These are phyloP conservation scores for Rousettus madagascariensis DNA, from an alignment of 2,797 vertebrate genomes.

Conservation along the genomic window DNA sequence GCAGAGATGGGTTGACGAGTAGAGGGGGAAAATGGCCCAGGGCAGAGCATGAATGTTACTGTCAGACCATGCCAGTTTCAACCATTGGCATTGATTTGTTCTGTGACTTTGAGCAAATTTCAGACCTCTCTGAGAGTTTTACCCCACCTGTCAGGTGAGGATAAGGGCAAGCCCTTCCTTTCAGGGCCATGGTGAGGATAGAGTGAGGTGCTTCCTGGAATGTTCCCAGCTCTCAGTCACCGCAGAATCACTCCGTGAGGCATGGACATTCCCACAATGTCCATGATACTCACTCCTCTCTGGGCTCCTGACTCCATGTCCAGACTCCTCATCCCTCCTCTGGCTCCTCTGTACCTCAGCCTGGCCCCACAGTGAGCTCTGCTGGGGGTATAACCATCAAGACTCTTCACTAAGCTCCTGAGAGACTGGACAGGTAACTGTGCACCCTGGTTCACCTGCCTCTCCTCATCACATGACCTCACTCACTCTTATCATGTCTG, in stretches of 20 bases:
- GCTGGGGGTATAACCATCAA: neutral
- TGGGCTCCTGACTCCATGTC: neutral
- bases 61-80: neutral
- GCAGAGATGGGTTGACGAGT: no score
- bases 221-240: neutral
- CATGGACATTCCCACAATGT: rapidly evolving
- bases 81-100: neutral
- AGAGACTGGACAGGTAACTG: neutral
- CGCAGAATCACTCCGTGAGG: rapidly evolving
- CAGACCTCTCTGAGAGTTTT: neutral
- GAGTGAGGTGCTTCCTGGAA: neutral
- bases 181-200: neutral
- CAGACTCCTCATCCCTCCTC: neutral
- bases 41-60: rapidly evolving
- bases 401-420: no score
- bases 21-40: neutral
- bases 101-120: neutral
- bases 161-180: neutral
- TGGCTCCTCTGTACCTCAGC: neutral
- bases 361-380: neutral
- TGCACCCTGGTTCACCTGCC: neutral
- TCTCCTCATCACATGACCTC: neutral
- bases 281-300: rapidly evolving
- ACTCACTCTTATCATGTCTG: neutral
- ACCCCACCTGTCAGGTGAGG: neutral